Percentiles rank a stretch among this genome's conserved stretches.
Evolutionary conservation across 2,797 vertebrate species (phyloP).

Genomic region (Cuniculus paca): DNA sequence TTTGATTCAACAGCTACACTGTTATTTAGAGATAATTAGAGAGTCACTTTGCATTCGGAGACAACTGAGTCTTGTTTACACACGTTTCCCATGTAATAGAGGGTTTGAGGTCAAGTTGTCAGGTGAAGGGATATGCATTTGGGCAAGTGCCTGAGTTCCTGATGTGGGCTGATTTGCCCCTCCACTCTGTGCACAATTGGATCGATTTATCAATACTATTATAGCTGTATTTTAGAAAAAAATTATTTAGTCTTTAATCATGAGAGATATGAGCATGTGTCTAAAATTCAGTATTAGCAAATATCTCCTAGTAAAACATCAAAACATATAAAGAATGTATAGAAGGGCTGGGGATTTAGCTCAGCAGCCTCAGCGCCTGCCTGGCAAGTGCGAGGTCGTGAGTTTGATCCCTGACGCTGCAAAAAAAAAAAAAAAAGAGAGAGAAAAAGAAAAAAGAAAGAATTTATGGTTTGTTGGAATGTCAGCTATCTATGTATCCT

Average conservation of each 20-base stretch:
- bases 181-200: background rate
- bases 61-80: background rate
- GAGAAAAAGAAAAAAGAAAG: no score
- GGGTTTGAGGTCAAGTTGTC: background rate
- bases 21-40: background rate
- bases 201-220: background rate
- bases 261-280: background rate
- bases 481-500: background rate
- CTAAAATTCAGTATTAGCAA: slow-evolving; percentile 9
- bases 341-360: no score
- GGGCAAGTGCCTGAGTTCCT: background rate
- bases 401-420: no score
- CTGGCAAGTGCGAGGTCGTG: no score
- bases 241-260: background rate
- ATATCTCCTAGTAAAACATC: background rate
- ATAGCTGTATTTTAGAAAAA: background rate
- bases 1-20: background rate
- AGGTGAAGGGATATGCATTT: background rate
- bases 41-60: background rate
- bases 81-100: background rate
- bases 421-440: no score
- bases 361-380: no score
- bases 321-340: background rate
- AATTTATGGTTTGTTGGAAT: background rate
- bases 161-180: background rate